Percentiles rank a stretch among this genome's conserved stretches.
These are phyloP conservation scores for Nansenia antarctica DNA, from an alignment of 2,113 vertebrate genomes.

Conservation along the genomic window DNA sequence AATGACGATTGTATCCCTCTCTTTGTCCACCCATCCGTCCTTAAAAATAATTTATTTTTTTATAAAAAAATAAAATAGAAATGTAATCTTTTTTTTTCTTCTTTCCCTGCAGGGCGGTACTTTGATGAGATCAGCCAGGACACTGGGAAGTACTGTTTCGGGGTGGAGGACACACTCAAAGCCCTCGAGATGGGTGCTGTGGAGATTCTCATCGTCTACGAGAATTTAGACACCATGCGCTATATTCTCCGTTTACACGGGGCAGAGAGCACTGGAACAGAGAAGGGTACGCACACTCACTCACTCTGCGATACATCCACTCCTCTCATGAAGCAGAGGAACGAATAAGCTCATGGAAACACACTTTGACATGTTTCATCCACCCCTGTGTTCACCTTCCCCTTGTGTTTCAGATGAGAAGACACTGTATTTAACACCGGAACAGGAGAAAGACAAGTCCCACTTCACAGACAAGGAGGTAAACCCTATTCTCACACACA, in stretches of 20 bases:
- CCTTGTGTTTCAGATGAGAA: conserved; percentile 85
- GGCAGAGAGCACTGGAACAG: conserved; percentile 83
- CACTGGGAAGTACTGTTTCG: conserved; percentile 98
- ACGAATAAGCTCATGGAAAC: background rate
- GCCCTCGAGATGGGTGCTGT: conserved; percentile 99
- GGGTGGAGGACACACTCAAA: conserved; percentile 98
- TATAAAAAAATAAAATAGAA: too few relatives aligned
- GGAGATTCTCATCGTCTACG: conserved; percentile 99
- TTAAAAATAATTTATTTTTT: too few relatives aligned
- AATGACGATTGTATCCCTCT: background rate
- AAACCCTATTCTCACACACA: conserved; percentile 29
- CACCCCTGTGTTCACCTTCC: background rate
- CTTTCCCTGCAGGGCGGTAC: conserved; percentile 83
- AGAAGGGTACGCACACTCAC: conserved; percentile 68
- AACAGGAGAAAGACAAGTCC: conserved; percentile 99
- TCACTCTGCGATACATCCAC: background rate
- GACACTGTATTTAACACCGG: conserved; percentile 95
- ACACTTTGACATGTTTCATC: background rate
- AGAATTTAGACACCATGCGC: conserved; percentile 99
- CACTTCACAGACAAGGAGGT: conserved; percentile 99
- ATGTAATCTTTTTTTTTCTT: background rate
- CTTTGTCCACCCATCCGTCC: background rate
- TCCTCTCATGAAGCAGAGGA: background rate
- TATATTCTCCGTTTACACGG: conserved; percentile 96
- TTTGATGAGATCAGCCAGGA: conserved; percentile 99